phyloP scores from a whole-genome alignment of 2,113 vertebrate genomes.

The Tauraco erythrolophus region DNA sequence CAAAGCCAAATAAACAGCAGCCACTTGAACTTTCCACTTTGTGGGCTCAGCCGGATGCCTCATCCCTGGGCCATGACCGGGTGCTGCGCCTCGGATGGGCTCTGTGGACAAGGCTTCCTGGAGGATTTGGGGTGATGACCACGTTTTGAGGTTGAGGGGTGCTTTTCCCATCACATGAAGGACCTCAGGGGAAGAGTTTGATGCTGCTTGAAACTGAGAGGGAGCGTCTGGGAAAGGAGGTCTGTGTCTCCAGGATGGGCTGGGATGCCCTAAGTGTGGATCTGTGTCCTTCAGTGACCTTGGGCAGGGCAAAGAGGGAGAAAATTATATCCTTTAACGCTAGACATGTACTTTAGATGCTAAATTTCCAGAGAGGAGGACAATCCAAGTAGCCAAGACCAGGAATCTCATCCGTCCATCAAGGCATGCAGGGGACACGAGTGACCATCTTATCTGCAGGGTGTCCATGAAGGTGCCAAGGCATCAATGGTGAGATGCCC shows the following conservation, averaged over 20 bases:
- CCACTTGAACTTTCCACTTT: slow-evolving; percentile 65
- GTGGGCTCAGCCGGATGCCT: neutral
- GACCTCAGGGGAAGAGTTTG: neutral
- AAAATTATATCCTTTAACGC: neutral
- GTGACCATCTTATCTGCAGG: neutral
- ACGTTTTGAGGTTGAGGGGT: neutral
- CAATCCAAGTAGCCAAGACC: neutral
- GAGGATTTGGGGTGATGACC: neutral
- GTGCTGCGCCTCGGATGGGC: accelerated
- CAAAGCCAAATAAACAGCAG: slow-evolving; percentile 60
- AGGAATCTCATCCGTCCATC: neutral
- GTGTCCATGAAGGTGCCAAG: neutral
- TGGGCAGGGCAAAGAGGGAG: neutral
- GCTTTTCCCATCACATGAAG: neutral
- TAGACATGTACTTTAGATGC: neutral
- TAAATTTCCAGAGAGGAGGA: neutral
- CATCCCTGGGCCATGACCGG: accelerated
- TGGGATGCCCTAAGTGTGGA: neutral
- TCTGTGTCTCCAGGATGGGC: neutral
- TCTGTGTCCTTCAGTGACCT: neutral
- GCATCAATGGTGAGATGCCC: neutral
- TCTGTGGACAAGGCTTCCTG: neutral
- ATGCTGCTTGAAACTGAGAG: neutral
- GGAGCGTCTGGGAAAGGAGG: neutral
- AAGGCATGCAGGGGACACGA: accelerated